phyloP scores from a whole-genome alignment of 2,113 vertebrate species.

The Egretta garzetta region DNA sequence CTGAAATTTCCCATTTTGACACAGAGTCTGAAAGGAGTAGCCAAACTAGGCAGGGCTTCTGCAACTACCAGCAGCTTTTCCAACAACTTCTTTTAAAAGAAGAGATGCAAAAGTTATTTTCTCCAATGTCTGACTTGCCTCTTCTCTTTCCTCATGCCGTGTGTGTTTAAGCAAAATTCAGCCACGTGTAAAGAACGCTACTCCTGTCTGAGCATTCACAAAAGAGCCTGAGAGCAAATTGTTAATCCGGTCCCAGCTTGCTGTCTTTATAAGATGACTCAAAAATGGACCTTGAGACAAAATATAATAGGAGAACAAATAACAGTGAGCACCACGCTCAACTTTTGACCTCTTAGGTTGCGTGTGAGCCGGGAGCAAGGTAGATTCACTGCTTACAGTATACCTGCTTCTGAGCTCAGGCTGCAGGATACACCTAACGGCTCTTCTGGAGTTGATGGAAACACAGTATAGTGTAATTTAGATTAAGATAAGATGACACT shows the following conservation, averaged over 20 bases:
- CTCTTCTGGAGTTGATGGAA: not conserved
- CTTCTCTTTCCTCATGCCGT: not conserved
- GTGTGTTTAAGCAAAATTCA: not conserved
- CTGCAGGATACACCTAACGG: not conserved
- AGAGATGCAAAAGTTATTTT: not conserved
- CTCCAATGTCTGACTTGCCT: not conserved
- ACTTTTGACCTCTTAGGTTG: not conserved
- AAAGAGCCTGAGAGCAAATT: not conserved
- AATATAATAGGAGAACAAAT: not conserved
- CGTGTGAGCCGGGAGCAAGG: not conserved
- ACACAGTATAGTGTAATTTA: not conserved
- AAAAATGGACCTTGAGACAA: not conserved
- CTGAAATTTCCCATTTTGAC: slow-evolving; percentile 3
- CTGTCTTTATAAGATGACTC: not conserved
- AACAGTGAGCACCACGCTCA: not conserved
- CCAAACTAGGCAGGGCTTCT: not conserved
- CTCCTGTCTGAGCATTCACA: not conserved
- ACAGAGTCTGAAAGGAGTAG: not conserved
- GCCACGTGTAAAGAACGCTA: not conserved
- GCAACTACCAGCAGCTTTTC: slow-evolving; percentile 14
- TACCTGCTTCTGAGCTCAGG: not conserved
- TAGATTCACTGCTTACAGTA: not conserved
- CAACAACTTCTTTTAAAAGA: not conserved
- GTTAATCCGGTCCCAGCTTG: not conserved
- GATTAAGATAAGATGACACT: not conserved